Base-by-base conservation (phyloP, 1,140 invertebrate species). In the Drosophila arawakana region DNA sequence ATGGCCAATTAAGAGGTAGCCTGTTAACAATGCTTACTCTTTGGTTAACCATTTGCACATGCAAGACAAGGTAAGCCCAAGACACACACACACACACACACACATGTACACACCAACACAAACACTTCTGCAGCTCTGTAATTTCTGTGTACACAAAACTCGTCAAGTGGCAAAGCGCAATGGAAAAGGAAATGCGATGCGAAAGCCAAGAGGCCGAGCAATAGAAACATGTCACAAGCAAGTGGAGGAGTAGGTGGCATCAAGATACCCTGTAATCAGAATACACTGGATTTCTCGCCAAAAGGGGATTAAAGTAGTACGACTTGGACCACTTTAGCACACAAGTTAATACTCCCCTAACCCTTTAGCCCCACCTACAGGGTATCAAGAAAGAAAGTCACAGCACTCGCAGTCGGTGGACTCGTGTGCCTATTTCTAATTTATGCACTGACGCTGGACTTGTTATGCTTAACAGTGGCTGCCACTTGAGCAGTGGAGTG, bases 101-200 rank as follows among this genome's bases (percentile, higher is more conserved):
- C 37, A 59, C 55, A 44, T 11, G 46, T 37, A 10, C 11, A 66
- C 35, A 41, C 49, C 21, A 35, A 30, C 11, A 70, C 9, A 15
- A 35, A 30, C 25, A 30, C 25, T 30, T 6, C 5, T 30, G 52
- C 55, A 30, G 25, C 6, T 5, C 34, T 21, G 54, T 86, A 85
- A 85, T 86, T 86, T 85, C 71, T 85, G 79, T 86, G 79, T 72
- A 84, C 81, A 85, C 73, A 83, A 74, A 80, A 76, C 61, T 72
- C 61, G 21, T 37, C 49, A 58, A 79, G 69, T 79, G 76, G 67
- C 78, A 57, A 76, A 81, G 77, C 72, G 59, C 72, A 68, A 68
- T 55, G 44, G 39, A 41, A 49, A 47, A 30, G 10, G 47, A 30
- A 76, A 43, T 77, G 77, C 35, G 60, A 74, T 69, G 68, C 59